Base-by-base conservation (phyloP, 1,140 invertebrate genomes). In the Goniozus legneri region DNA sequence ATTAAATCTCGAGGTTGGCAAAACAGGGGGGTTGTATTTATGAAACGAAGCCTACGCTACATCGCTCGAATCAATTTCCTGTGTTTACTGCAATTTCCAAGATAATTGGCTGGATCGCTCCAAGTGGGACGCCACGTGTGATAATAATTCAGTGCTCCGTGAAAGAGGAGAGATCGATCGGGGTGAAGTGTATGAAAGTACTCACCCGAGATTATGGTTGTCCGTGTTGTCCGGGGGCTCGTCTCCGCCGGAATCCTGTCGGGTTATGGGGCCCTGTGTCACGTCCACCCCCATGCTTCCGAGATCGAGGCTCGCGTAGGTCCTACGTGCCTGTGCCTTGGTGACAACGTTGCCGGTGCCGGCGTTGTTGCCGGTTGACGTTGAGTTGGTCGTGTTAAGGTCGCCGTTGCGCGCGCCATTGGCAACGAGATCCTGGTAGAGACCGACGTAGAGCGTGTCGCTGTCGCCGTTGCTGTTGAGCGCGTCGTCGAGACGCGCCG, bases 231-330 rank as follows among this genome's bases (percentile, higher is more conserved):
- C 77, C 2, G 70, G 50, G n/a, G 66, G 77, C 24, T 79, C 79
- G 62, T 80, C 79, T 61, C 68, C 77, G 69, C 78, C 79, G 62
- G 72, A 77, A 61, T 77, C 68, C 44, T 80, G 68, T n/a, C n/a
- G n/a, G 21, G 78, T 79, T 21, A 82, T 71, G 12, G 83, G 82
- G 37, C 82, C 82, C 44, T 80, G 78, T 18, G 75, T 82, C 20
- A 85, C 76, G 62, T 86, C 82, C n/a, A 87, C 83, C 16, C 84
- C 85, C 84, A 87, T 86, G 44, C 83, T 83, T 33, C 78, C 79
- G 37, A 85, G 78, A 71, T 86, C 83, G 20, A 87, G 71, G 24
- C 77, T 69, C 13, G 84, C 83, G 64, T 86, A 86, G 13, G 78
- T 73, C 50, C 82, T 77, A 27, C 84, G 74, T 27, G 78, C 79